Evolutionary conservation across 2,797 vertebrate genomes (phyloP), one percentile per base, ranked within the genome.

Genomic region (Moxostoma hubbsi): DNA sequence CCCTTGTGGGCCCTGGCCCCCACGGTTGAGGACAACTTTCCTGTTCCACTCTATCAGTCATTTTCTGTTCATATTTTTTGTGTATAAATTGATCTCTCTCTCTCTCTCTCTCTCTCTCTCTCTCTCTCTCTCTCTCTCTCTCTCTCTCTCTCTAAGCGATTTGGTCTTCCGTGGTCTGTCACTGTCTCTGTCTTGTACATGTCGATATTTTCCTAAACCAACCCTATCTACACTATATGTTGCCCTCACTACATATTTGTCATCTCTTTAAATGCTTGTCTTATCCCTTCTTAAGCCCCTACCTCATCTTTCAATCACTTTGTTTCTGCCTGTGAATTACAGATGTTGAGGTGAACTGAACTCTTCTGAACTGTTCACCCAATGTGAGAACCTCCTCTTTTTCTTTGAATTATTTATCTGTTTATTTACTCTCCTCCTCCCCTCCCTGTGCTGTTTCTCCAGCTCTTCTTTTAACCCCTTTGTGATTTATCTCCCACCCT

Each of bases 401-500:
- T 50, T 77, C 43, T 75, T 9, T 53, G 73, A 65, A 51, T 72
- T 16, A 67, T 76, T 89, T 85, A 87, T 87, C 83, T 88, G 82
- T 90, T 90, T 85, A 88, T 91, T 90, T 86, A 72, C 81, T 79
- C 45, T 54, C 12, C 2, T 57, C 63, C 72, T 66, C 78, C 67
- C 74, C 73, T 67, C 63, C 66, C 55, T 54, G 6, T 76, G 50
- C 67, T 73, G 69, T 79, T 79, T 79, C 54, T 67, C 54, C 67
- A 49, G 70, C 45, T 84, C 76, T 80, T 82, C 77, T 63, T 79
- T 82, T 71, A 49, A 82, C 84, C 82, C 82, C 69, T 86, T 83
- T 85, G 79, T 85, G 50, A 59, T 80, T 71, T 80, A 68, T 83
- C 76, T 79, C 82, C 75, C 63, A 55, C 90, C 89, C 88, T 77